Evolutionary conservation across 2,888 invertebrate species (phyloP).

Genomic region (Xanthorhoe spadicearia): DNA sequence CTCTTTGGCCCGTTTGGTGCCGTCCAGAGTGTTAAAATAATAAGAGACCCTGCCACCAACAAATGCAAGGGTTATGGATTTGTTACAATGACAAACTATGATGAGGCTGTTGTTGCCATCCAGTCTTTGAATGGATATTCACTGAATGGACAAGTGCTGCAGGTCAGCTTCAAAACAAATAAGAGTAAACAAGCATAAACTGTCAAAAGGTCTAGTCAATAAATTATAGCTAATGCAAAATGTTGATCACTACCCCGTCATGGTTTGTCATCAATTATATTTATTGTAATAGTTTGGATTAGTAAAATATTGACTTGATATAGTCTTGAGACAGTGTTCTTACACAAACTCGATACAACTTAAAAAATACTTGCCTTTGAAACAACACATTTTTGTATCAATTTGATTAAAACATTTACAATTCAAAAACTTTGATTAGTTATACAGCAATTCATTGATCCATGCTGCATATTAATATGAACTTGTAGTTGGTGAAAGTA

Average conservation of each 20-base stretch:
- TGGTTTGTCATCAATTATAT: conserved; percentile 72
- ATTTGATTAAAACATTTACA: conserved; percentile 16
- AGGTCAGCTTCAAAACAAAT: conserved; percentile 98
- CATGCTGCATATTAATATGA: conserved; percentile 34
- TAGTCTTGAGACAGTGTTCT: conserved; percentile 48
- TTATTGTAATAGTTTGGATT: conserved; percentile 63
- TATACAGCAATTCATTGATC: conserved; percentile 36
- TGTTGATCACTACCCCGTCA: conserved; percentile 82
- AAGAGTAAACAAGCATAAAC: conserved; percentile 89
- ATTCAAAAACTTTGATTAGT: too few species aligned
- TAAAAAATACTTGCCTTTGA: conserved; percentile 15
- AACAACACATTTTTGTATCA: conserved; percentile 20
- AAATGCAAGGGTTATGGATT: conserved; percentile 99
- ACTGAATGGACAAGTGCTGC: conserved; percentile 96
- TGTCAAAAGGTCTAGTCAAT: conserved; percentile 79
- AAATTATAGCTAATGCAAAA: conserved; percentile 84
- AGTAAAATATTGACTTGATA: conserved; percentile 57
- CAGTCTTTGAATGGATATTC: conserved; percentile 98
- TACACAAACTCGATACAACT: conserved; percentile 51
- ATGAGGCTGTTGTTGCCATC: conserved; percentile 98
- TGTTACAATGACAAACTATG: conserved; percentile 99
- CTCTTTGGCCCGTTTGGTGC: conserved; percentile 98
- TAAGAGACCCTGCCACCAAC: conserved; percentile 97
- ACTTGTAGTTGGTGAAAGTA: conserved; percentile 41
- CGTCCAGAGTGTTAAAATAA: conserved; percentile 98